phyloP scores from a whole-genome alignment of 2,797 vertebrate species.

The Enteromius anoplus region DNA sequence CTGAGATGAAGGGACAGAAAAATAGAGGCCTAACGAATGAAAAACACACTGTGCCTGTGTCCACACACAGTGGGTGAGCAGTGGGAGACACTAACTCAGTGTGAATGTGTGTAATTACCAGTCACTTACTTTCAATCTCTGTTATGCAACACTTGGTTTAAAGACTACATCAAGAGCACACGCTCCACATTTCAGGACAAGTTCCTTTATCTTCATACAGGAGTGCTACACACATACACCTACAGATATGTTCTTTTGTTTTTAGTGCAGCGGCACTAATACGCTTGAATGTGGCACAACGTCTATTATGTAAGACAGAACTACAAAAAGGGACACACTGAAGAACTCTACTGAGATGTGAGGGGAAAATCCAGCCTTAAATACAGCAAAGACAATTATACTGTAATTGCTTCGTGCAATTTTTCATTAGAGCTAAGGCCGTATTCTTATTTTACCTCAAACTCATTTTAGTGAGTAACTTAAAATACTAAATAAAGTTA shows the following conservation, averaged over 20 bases:
- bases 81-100: background rate
- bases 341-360: background rate
- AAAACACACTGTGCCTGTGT: background rate
- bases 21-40: background rate
- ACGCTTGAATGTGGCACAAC: background rate
- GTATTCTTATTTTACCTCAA: background rate
- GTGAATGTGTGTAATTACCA: background rate
- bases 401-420: background rate
- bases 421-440: background rate
- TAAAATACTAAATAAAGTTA: background rate
- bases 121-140: slow-evolving; percentile 21
- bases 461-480: background rate
- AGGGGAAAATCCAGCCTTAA: background rate
- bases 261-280: background rate
- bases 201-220: background rate
- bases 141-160: slow-evolving; percentile 21
- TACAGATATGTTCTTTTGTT: slow-evolving; percentile 4
- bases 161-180: background rate
- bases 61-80: background rate
- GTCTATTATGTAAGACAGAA: slow-evolving; percentile 13
- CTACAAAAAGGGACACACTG: background rate
- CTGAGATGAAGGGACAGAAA: background rate
- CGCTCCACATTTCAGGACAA: slow-evolving; percentile 4
- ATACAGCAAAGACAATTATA: background rate
- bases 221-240: background rate